Evolutionary conservation across 2,113 vertebrate species (phyloP), one percentile per base, ranked within the genome.

Genomic region (Benitochromis conjunctus): DNA sequence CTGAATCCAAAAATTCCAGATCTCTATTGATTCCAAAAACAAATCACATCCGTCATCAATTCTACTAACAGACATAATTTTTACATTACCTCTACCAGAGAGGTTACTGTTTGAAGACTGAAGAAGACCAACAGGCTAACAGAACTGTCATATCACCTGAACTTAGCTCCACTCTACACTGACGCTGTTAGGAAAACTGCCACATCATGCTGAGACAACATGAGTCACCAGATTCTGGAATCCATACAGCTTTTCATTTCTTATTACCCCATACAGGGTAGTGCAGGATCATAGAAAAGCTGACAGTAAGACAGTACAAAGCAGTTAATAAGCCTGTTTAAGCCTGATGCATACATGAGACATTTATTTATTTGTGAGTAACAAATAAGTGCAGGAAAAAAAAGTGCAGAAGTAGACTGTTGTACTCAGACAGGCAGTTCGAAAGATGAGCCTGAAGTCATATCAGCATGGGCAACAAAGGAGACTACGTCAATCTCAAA

Each of bases 361-460:
- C 24, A 57, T 57, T 57, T 36, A 64, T 64, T 64, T 64, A 36
- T n/a, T 3, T 2, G 60, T 36, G 5, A 64, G 36, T 64, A 64
- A 64, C 60, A 64, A 64, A 64, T 36, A 7, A 36, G 60, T 26
- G 0, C n/a, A 69, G 43, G n/a, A n/a, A n/a, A n/a, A 36, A 46
- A 43, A 46, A 46, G 10, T 2, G 0, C n/a, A 69, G 43, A 51
- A 12, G 5, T 51, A 18, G 41, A 46, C 3, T 18, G 21, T 1
- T 24, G 24, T 48, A 29, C 41, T 48, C 38, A 46, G n/a, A 71
- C 38, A 69, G 38, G 38, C 12, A 69, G 64, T 46, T 71, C 43
- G 38, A 71, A 46, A 69, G 36, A 38, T 24, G 64, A 69, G 38
- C 62, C 34, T 66, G 58, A 62, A 62, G 18, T 62, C 58, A n/a